Evolutionary conservation across 30 jellyfish, hydroid and myxozoan genomes (phyloP), one percentile per base, ranked within the genome.

Genomic region (Hydractinia symbiolongicarpus): DNA sequence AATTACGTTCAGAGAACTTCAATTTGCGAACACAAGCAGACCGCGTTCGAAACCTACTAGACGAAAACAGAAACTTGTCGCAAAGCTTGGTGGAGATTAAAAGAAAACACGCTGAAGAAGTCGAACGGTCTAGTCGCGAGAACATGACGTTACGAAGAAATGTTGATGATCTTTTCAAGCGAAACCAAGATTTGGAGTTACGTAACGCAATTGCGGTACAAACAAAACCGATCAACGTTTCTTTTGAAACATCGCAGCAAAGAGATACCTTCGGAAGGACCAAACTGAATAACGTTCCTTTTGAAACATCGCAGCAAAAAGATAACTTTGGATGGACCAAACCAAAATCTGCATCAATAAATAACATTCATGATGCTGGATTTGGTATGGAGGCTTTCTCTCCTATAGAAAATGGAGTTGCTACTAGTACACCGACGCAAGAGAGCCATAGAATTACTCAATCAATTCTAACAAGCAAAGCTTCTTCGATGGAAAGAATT

Each of bases 11-110:
- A 7, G 85, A 77, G 30, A 77, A 77, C 4, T 57, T 17, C 9
- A 77, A 77, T 77, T 61, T 77, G 20, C 87, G 61, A 49, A 16
- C 87, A 1, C 57, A 67, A 61, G 83, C 54, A 5, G 81, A 79
- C 10, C 66, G 87, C 13, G 83, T 61, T 5, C 55, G 21, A 21
- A 69, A 62, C 16, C 49, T 61, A 5, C 64, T 30, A 79, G 50
- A 79, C 69, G 87, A 79, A 61, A 79, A 79, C 87, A 64, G 83
- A 62, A 62, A 50, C 61, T 79, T 79, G 73, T 61, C 64, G 30
- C 87, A 79, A 53, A 84, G 66, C 19, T 56, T 79, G 21, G 21
- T 67, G 49, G 87, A 79, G 4, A 79, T 49, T 20, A 84, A 79
- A 66, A 55, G 72, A 14, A 55, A 17, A 5, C 73, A 79, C 49